phyloP scores from a whole-genome alignment of 2,797 vertebrate species.

The Jordanella pulchra region DNA sequence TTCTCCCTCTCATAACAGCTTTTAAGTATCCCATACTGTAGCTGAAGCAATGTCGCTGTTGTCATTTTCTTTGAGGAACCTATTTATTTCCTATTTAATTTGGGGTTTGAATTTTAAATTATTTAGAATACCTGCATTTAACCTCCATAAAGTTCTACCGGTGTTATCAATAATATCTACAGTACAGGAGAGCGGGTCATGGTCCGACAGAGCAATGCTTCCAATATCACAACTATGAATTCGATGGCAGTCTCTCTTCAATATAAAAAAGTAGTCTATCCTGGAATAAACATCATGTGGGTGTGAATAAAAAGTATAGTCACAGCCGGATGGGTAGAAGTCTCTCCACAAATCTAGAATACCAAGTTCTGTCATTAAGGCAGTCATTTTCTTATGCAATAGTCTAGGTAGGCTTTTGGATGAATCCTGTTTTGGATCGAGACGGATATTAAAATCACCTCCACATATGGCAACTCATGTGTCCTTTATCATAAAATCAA shows the following conservation, averaged over 20 bases:
- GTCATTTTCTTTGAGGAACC: too few relatives aligned
- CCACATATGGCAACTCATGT: not conserved
- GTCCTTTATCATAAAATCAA: not conserved
- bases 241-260: not conserved
- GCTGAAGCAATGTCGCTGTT: too few relatives aligned
- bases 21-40: too few relatives aligned
- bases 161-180: not conserved
- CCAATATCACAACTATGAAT: not conserved
- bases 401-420: not conserved
- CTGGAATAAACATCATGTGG: too few relatives aligned
- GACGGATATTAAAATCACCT: not conserved
- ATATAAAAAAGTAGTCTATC: not conserved
- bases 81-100: too few relatives aligned
- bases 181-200: not conserved
- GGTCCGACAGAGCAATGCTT: not conserved
- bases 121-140: too few relatives aligned
- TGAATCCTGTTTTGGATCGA: not conserved
- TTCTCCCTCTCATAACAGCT: too few relatives aligned
- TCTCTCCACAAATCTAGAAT: not conserved
- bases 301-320: not conserved
- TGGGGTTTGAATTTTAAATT: too few relatives aligned
- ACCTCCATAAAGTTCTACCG: too few relatives aligned
- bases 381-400: not conserved
- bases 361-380: not conserved
- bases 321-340: not conserved